phyloP scores from a whole-genome alignment of 2,113 vertebrate species.

The Dipodomys merriami region DNA sequence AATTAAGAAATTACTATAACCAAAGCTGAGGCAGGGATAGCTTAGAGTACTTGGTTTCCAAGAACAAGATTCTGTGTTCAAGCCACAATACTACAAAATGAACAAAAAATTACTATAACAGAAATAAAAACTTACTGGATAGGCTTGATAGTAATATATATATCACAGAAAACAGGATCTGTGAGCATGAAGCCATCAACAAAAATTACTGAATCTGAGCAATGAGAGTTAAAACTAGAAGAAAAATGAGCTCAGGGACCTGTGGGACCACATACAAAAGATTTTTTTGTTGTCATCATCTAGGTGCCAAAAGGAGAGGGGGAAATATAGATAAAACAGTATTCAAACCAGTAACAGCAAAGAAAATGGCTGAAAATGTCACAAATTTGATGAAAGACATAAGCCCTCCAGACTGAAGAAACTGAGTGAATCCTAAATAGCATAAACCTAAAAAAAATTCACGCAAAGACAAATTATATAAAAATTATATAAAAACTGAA shows the following conservation, averaged over 20 bases:
- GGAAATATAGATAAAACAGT: background rate
- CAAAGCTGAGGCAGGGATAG: too few species aligned
- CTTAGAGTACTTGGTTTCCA: too few species aligned
- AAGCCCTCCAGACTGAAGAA: background rate
- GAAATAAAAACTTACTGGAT: conserved; percentile 21
- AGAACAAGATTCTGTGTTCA: too few species aligned
- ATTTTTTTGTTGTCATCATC: background rate
- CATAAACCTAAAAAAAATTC: background rate
- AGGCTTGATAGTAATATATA: background rate
- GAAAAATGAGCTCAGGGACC: background rate
- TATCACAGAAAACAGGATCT: background rate
- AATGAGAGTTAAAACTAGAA: background rate
- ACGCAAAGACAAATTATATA: background rate
- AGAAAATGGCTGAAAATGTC: background rate
- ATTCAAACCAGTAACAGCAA: background rate
- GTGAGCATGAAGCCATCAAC: background rate
- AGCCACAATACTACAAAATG: too few species aligned
- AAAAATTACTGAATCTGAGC: background rate
- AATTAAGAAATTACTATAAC: conserved; percentile 1
- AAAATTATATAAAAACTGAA: background rate
- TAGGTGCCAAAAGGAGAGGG: background rate
- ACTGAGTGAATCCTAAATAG: background rate
- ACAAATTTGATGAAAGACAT: background rate
- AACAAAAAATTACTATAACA: background rate
- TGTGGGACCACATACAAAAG: background rate